phyloP scores from a whole-genome alignment of 2,797 vertebrate genomes.

The Sarcoramphus papa region DNA sequence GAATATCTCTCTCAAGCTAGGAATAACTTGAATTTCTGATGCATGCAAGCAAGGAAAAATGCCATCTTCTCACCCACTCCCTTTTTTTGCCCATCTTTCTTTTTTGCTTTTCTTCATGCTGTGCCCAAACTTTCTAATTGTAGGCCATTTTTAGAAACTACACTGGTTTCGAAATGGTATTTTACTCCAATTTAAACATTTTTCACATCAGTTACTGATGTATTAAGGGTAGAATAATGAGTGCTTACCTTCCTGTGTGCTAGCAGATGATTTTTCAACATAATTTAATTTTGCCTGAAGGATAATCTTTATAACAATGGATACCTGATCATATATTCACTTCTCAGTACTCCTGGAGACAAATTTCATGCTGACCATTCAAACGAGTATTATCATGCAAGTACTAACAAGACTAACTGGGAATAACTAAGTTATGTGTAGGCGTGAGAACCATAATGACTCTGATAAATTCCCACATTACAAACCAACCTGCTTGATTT shows the following conservation, averaged over 20 bases:
- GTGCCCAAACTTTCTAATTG: neutral
- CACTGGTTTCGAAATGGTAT: neutral
- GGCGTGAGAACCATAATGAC: slow-evolving; percentile 20
- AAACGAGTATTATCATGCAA: slow-evolving; percentile 1
- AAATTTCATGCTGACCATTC: slow-evolving; percentile 26
- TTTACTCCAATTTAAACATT: slow-evolving; percentile 23
- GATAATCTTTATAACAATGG: slow-evolving; percentile 7
- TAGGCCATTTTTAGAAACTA: neutral
- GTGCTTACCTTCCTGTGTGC: neutral
- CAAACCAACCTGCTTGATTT: neutral
- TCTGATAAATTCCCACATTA: slow-evolving; percentile 47
- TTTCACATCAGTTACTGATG: neutral
- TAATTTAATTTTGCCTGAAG: slow-evolving; percentile 37
- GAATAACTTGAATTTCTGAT: neutral
- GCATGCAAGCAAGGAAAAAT: neutral
- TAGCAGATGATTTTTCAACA: slow-evolving; percentile 28
- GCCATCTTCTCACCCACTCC: neutral
- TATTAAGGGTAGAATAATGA: neutral
- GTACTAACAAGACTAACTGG: slow-evolving; percentile 28
- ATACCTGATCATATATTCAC: slow-evolving; percentile 1
- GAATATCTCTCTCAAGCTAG: neutral
- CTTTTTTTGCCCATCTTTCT: neutral
- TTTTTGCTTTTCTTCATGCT: neutral
- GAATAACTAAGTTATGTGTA: neutral
- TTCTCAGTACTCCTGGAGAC: slow-evolving; percentile 13